phyloP scores from a whole-genome alignment of 2,113 vertebrate species.

The Merops nubicus region DNA sequence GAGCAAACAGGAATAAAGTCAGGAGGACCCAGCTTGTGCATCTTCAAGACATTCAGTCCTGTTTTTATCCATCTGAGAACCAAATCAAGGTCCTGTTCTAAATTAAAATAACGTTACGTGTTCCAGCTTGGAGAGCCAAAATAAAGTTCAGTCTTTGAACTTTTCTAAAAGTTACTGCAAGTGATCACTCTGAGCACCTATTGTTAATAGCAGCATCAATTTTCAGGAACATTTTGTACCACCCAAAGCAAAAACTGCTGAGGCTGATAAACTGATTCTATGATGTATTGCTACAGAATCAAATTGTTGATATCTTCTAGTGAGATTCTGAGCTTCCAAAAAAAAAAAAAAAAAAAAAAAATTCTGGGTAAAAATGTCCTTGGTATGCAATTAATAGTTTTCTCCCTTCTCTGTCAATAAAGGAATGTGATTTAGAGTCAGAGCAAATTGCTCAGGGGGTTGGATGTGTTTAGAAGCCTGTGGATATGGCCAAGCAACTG shows the following conservation, averaged over 20 bases:
- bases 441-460: not conserved
- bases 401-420: not conserved
- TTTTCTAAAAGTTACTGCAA: not conserved
- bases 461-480: not conserved
- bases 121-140: not conserved
- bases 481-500: not conserved
- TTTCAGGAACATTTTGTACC: not conserved
- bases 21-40: not conserved
- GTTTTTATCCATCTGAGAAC: not conserved
- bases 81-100: not conserved
- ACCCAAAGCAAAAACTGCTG: not conserved
- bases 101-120: not conserved
- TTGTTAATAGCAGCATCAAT: not conserved
- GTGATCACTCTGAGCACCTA: not conserved
- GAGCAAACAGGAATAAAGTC: not conserved
- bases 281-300: not conserved
- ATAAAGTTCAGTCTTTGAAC: not conserved
- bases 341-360: not conserved
- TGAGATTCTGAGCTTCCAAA: not conserved
- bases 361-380: not conserved
- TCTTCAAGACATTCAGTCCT: not conserved
- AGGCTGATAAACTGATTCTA: not conserved
- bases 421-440: not conserved
- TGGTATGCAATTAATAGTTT: constrained; percentile 24
- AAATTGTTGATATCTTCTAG: not conserved